A percentile compares a stretch with the other conserved stretches of the same genome.
phyloP scores from a whole-genome alignment of 2,797 vertebrate species.

The Cuculus canorus region DNA sequence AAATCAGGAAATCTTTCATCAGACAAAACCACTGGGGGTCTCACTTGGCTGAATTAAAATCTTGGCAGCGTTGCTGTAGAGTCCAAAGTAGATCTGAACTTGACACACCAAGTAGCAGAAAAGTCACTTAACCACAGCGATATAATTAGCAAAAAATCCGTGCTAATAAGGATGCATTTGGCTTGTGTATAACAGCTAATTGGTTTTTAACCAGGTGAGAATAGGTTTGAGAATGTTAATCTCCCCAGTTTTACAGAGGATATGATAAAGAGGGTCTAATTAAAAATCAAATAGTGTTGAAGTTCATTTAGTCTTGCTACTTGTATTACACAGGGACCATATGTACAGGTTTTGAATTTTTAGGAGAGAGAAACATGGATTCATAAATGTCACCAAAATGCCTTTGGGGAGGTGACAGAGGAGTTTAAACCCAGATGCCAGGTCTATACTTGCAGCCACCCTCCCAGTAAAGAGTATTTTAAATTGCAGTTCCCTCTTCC shows the following conservation, averaged over 20 bases:
- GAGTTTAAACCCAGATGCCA: background rate
- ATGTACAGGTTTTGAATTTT: conserved; percentile 1
- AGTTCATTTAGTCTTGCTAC: conserved; percentile 25
- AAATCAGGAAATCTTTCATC: background rate
- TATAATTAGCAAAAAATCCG: conserved; percentile 32
- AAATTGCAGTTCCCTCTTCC: background rate
- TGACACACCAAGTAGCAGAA: background rate
- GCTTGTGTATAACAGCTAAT: conserved; percentile 27
- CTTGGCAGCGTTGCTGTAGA: background rate
- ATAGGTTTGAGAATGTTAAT: conserved; percentile 30
- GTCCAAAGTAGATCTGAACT: background rate
- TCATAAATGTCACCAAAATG: background rate
- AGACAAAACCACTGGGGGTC: background rate
- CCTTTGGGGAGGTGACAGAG: background rate
- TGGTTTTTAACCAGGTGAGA: conserved; percentile 54
- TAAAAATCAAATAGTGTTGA: conserved; percentile 23
- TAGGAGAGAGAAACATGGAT: conserved; percentile 13
- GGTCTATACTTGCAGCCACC: background rate
- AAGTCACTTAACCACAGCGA: conserved; percentile 21
- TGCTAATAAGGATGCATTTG: conserved; percentile 12
- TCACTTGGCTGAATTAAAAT: background rate
- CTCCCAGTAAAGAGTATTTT: background rate
- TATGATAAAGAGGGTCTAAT: background rate
- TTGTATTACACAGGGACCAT: background rate
- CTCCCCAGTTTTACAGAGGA: conserved; percentile 23